Evolutionary conservation across 1,140 invertebrate species (phyloP).

Genomic region (Laupala kohalensis): DNA sequence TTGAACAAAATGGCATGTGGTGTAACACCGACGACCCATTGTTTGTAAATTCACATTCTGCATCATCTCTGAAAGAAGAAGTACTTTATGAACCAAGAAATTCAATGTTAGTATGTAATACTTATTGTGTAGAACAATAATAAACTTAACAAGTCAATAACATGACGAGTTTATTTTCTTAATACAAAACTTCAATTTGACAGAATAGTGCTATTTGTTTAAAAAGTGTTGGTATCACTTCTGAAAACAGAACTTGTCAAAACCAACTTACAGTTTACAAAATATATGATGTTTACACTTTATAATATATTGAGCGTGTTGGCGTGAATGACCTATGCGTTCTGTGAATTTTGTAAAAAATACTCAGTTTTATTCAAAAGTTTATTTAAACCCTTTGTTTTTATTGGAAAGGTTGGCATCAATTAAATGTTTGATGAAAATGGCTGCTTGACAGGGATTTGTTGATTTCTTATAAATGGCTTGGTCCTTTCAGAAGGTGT

Average conservation of each 20-base stretch:
- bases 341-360: too few species aligned
- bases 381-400: background rate
- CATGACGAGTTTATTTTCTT: background rate
- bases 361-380: too few species aligned
- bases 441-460: conserved; percentile 4
- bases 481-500: background rate
- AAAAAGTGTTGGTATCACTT: background rate
- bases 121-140: background rate
- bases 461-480: conserved; percentile 7
- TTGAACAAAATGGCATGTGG: background rate
- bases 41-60: background rate
- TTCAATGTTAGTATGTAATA: background rate
- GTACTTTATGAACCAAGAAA: background rate
- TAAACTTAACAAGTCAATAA: background rate
- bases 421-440: background rate
- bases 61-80: background rate
- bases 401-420: conserved; percentile 1
- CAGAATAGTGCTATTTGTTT: background rate
- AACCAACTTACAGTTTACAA: too few species aligned
- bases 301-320: too few species aligned
- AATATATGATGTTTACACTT: too few species aligned
- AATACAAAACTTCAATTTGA: background rate
- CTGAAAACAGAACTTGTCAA: background rate
- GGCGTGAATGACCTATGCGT: too few species aligned
- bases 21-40: background rate